Base-by-base conservation (phyloP, 2,797 vertebrate genomes). In the Smutsia temminckii region DNA sequence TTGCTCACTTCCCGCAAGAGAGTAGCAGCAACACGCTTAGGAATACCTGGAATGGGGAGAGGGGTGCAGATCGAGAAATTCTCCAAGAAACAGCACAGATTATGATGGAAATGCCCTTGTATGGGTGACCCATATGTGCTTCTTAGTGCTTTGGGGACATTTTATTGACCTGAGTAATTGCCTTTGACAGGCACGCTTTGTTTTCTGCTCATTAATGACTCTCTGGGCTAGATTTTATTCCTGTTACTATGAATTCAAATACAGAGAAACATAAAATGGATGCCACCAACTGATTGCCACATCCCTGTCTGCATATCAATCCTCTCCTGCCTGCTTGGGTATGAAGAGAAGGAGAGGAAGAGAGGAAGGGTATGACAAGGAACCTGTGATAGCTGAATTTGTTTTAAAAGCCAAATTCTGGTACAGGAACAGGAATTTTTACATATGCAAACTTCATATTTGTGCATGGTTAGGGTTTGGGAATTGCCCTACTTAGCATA, bases 141-240 rank as follows among this genome's bases (percentile, higher is more conserved):
- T 90, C 49, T 87, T 42, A 85, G 69, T 9, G 42, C 71, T 86
- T 96, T 90, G 32, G 81, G 74, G 85, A 71, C 68, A 77, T 95
- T 95, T 95, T 94, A 96, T 84, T 92, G 75, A 93, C 59, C 55
- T 17, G 20, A 81, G 6, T 90, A 94, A 92, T 94, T 94, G 74
- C 78, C n/a, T 97, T 89, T 93, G 81, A 84, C 84, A 92, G 92
- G 25, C 77, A 96, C 61, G 21, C 92, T 92, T 96, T 97, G 91
- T 93, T 97, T 97, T 77, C 32, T 92, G 40, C 66, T 96, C 92
- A 93, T 93, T 89, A 96, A 95, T 96, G 85, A 95, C 69, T 86
- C 68, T 94, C 59, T 17, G 89, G 85, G 51, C 85, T 94, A 92
- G 66, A 78, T 93, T 96, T 94, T 87, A 75, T 93, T 95, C 51